Conservation (phyloP, 2,113 vertebrate genomes). For the Sylvietta virens region DNA sequence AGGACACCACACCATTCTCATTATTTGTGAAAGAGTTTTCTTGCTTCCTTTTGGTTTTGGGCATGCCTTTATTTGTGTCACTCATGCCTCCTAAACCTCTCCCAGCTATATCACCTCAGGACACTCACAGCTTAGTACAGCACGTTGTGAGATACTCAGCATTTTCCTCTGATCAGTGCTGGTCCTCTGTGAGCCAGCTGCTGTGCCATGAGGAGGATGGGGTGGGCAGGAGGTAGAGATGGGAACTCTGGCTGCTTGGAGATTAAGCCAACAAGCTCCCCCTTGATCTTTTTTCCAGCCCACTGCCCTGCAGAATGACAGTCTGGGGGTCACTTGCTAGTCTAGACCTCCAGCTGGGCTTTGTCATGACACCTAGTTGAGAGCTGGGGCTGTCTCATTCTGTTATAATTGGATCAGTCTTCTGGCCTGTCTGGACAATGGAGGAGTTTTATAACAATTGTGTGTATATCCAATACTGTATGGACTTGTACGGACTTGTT, state of each 20-base stretch:
- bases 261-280: not conserved
- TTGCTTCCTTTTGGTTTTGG: not conserved
- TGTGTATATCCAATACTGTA: not conserved
- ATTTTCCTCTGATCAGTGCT: not conserved
- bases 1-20: not conserved
- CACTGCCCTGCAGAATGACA: conserved; percentile 9
- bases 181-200: not conserved
- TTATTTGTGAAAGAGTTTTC: conserved; percentile 14
- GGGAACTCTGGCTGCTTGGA: not conserved
- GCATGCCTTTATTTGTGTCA: not conserved
- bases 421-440: not conserved
- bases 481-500: not conserved
- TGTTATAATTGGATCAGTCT: not conserved
- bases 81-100: not conserved
- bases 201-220: not conserved
- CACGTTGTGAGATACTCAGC: not conserved
- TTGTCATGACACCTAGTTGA: not conserved
- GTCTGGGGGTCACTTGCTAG: not conserved
- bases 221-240: not conserved
- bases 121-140: not conserved
- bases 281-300: conserved; percentile 25
- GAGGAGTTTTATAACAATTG: not conserved
- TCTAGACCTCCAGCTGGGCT: conserved; percentile 1
- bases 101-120: not conserved
- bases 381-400: not conserved